phyloP scores from a whole-genome alignment of 53 echinoderm and acorn worm genomes.

The Hippasteria phrygiana region DNA sequence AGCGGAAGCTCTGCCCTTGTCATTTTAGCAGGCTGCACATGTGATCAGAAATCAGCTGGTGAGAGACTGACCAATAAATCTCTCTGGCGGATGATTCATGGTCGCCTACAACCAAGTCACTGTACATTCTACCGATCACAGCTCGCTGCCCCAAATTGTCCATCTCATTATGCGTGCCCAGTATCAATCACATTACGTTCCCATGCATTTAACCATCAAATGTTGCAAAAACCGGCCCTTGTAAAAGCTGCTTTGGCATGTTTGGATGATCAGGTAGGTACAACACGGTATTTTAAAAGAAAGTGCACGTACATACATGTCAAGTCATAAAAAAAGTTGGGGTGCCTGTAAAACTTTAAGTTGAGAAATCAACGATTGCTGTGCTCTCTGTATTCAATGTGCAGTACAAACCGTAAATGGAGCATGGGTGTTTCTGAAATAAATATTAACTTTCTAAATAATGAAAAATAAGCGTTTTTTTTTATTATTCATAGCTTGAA shows the following conservation, averaged over 20 bases:
- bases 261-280: background rate
- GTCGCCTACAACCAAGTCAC: too few relatives aligned
- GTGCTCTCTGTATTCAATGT: background rate
- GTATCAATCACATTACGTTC: background rate
- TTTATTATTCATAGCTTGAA: background rate
- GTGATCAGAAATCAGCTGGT: too few relatives aligned
- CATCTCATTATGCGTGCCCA: background rate
- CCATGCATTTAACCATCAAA: too few relatives aligned
- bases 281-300: background rate
- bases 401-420: background rate
- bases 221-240: background rate
- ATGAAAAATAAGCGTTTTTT: background rate
- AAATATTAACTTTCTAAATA: background rate
- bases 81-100: too few relatives aligned
- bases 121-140: background rate
- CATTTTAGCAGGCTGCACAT: too few relatives aligned
- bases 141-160: background rate
- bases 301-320: background rate
- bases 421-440: conserved; percentile 26
- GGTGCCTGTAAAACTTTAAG: background rate
- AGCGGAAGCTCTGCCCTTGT: too few relatives aligned
- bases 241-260: background rate
- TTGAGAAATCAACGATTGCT: background rate
- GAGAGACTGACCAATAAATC: too few relatives aligned
- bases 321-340: background rate